Percentiles rank a stretch among this genome's conserved stretches.
Evolutionary conservation across 92 coral and sea anemone genomes (phyloP).

Genomic region (Actinostola sp.): DNA sequence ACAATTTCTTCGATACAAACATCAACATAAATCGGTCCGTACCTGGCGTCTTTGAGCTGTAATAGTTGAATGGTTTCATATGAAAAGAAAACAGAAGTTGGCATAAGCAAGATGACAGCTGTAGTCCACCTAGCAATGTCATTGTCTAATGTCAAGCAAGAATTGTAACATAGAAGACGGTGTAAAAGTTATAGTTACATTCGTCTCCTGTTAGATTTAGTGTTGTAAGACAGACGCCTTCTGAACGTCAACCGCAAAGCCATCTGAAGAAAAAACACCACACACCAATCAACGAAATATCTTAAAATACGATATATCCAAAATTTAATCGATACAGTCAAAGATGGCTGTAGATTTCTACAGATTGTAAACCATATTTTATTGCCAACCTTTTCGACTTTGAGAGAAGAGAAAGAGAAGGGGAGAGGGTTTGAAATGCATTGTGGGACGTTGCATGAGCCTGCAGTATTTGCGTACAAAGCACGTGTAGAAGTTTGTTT

Average conservation of each 20-base stretch:
- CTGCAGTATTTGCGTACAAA: conserved; percentile 57
- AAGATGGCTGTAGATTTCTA: conserved; percentile 52
- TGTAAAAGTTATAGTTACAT: conserved; percentile 70
- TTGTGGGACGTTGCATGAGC: conserved; percentile 64
- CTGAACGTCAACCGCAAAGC: conserved; percentile 97
- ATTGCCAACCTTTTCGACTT: conserved; percentile 36
- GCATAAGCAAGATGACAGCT: conserved; percentile 17
- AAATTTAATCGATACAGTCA: not conserved
- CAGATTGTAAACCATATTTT: conserved; percentile 51
- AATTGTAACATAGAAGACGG: no score
- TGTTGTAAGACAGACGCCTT: conserved; percentile 97
- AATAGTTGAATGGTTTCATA: conserved; percentile 1
- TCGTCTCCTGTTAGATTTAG: conserved; percentile 89
- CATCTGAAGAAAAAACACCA: conserved; percentile 67
- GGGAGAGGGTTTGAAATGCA: conserved; percentile 66
- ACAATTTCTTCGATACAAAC: not conserved
- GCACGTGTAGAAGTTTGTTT: conserved; percentile 57
- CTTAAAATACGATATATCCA: not conserved
- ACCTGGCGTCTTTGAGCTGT: conserved; percentile 99
- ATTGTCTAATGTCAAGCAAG: not conserved
- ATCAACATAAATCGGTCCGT: conserved; percentile 26
- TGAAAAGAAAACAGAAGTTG: conserved; percentile 22
- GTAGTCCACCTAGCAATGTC: not conserved
- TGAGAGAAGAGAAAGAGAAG: conserved; percentile 78
- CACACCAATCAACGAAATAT: conserved; percentile 20